Evolutionary conservation across 2,888 invertebrate species (phyloP).

Genomic region (Ptychoptera contaminata): DNA sequence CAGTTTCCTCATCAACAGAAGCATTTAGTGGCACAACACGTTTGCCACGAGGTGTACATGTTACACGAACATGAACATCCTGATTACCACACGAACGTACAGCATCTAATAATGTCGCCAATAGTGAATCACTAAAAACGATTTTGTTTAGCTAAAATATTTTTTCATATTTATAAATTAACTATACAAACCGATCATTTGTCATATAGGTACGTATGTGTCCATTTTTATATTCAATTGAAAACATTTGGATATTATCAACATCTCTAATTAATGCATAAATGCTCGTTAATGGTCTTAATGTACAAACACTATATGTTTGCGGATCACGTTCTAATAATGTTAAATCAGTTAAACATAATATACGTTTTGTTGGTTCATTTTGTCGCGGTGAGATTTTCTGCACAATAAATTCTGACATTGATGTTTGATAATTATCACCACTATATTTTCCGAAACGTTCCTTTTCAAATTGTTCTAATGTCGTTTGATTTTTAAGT

Average conservation of each 20-base stretch:
- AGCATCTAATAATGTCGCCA: constrained; percentile 91
- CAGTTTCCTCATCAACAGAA: constrained; percentile 92
- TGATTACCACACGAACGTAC: constrained; percentile 93
- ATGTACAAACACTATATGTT: constrained; percentile 80
- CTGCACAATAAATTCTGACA: constrained; percentile 91
- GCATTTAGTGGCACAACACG: constrained; percentile 79
- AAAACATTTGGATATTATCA: constrained; percentile 84
- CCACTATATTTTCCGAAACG: constrained; percentile 88
- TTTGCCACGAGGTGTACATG: constrained; percentile 66
- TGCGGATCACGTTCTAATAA: constrained; percentile 92
- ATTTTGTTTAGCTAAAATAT: not conserved
- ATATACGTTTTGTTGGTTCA: constrained; percentile 71
- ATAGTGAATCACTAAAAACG: constrained; percentile 66
- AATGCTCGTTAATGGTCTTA: constrained; percentile 67
- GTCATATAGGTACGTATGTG: constrained; percentile 76
- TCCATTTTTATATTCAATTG: constrained; percentile 87
- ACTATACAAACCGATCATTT: constrained; percentile 57
- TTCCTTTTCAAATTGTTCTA: constrained; percentile 74
- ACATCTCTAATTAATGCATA: constrained; percentile 83
- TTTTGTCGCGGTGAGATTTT: constrained; percentile 72
- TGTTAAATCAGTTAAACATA: constrained; percentile 92
- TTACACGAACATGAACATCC: constrained; percentile 87
- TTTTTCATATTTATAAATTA: constrained; percentile 2
- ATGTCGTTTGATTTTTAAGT: constrained; percentile 62
- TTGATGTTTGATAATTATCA: constrained; percentile 90